A percentile compares a stretch with the other conserved stretches of the same genome.
phyloP scores from a whole-genome alignment of 2,797 vertebrate species.

The Aplochiton taeniatus region DNA sequence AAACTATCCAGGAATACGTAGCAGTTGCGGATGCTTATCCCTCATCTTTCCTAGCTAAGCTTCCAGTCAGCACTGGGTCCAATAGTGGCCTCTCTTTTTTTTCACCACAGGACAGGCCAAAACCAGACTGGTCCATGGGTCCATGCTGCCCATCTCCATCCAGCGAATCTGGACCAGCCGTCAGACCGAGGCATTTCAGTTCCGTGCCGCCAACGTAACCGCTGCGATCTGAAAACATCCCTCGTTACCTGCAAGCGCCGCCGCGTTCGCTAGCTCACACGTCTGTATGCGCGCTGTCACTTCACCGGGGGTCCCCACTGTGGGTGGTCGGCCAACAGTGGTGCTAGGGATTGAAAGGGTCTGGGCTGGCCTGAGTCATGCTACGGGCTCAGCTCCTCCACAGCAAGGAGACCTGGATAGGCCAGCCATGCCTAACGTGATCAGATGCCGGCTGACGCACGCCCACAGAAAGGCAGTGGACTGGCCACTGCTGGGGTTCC shows the following conservation, averaged over 20 bases:
- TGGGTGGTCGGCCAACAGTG: neutral
- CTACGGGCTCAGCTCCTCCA: neutral
- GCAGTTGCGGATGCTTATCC: slow-evolving; percentile 38
- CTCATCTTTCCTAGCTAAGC: slow-evolving; percentile 11
- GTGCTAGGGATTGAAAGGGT: slow-evolving; percentile 10
- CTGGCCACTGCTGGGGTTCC: slow-evolving; percentile 15
- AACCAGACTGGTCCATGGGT: no score
- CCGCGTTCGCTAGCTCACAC: no score
- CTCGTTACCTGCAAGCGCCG: no score
- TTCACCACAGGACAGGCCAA: no score
- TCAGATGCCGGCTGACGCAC: slow-evolving; percentile 51
- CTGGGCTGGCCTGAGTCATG: slow-evolving; percentile 13
- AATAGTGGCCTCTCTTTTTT: neutral
- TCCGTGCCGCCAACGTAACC: no score
- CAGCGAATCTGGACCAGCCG: no score
- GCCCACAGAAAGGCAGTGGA: neutral
- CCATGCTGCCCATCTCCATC: no score
- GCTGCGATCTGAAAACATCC: no score
- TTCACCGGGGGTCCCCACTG: no score
- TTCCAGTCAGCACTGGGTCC: slow-evolving; percentile 29
- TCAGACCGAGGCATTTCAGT: no score
- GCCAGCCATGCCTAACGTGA: slow-evolving; percentile 46
- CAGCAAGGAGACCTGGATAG: neutral
- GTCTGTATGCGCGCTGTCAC: no score
- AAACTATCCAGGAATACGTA: slow-evolving; percentile 49